phyloP scores from a whole-genome alignment of 2,888 invertebrate genomes.

The Pseudolycoriella hygida region DNA sequence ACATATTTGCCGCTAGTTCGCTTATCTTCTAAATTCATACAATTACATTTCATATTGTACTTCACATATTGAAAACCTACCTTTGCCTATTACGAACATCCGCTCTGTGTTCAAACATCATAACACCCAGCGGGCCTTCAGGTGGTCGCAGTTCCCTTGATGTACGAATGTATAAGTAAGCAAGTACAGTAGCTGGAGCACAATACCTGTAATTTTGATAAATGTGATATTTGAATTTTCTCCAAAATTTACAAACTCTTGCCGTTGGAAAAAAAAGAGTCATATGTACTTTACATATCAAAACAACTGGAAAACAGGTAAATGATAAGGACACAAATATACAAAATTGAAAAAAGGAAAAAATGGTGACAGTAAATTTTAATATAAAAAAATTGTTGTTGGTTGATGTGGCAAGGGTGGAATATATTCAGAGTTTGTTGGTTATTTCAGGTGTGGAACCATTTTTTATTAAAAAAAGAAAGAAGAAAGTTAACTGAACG shows the following conservation, averaged over 20 bases:
- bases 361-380: no score
- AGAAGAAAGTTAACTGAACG: neutral
- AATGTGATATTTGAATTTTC: neutral
- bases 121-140: conserved; percentile 34
- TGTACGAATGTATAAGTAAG: conserved; percentile 45
- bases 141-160: conserved; percentile 40
- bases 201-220: conserved; percentile 21
- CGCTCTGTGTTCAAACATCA: conserved; percentile 35
- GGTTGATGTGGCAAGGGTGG: neutral
- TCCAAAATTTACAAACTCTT: neutral
- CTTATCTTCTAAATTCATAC: no score
- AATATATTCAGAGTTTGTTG: no score
- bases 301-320: no score
- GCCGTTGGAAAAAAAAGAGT: neutral
- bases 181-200: conserved; percentile 32
- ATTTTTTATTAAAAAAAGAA: no score
- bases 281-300: no score
- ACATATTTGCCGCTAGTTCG: no score
- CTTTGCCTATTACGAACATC: conserved; percentile 23
- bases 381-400: neutral
- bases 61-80: conserved; percentile 14
- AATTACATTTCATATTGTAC: no score
- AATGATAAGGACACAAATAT: no score
- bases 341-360: no score
- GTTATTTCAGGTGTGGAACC: no score